Base-by-base conservation (phyloP, 2,888 invertebrate species). In the Alloplasta piceator region DNA sequence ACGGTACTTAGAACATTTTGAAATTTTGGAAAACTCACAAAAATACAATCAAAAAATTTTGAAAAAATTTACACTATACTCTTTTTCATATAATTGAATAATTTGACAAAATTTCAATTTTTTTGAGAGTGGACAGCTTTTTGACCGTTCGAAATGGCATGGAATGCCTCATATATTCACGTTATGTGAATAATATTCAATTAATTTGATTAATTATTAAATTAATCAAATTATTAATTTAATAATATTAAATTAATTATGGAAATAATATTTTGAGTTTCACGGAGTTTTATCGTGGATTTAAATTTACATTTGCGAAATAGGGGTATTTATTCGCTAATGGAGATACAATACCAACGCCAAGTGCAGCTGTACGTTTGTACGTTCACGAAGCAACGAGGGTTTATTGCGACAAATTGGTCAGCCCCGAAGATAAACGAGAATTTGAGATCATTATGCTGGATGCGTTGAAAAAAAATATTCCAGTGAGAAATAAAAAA, bases 371-470 rank as follows among this genome's bases (percentile, higher is more conserved):
- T 43, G 94, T 98, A 4, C 94, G 98, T 14, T 93, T 98, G 63
- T 98, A 97, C 96, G 94, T 97, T 92, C 98, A 98, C 89, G 98
- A 98, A 92, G 96, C 98, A 0, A 95, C 95, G 60, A 94, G 98
- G 71, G 98, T 98, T 0, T 99, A 98, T 91, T 95, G 96, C 0
- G 98, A 99, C 92, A 98, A 98, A 92, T 92, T 99, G 55, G 95
- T 98, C 0, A 86, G 80, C 73, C 75, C 76, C 7, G 90, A 90
- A 12, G 98, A 98, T 84, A 93, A 95, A n/a, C 95, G 95, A 4
- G 92, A 92, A 0, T 98, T 97, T 90, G 92, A 93, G 67, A 97
- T 96, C 91, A 91, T 98, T 0, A 91, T 97, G 10, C 87, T 92
- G 1, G 98, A 98, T 50, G 93, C 95, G 5, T 94, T 97, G 10